Conservation (phyloP, 2,113 vertebrate genomes). For the Montifringilla adamsi region DNA sequence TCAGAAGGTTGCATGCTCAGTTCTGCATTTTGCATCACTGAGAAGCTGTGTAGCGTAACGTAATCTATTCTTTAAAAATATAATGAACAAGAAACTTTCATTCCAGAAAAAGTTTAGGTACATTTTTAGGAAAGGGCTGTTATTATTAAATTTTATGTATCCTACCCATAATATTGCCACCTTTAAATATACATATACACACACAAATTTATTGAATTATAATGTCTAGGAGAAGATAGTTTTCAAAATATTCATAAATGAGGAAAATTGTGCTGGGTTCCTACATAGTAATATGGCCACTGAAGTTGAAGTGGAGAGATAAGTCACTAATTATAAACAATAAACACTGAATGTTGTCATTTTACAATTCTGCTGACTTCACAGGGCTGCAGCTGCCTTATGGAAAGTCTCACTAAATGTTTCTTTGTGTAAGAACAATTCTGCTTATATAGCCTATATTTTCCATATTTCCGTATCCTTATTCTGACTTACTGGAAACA, state of each 20-base stretch:
- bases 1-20: not conserved
- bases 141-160: not conserved
- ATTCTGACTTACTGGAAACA: constrained; percentile 37
- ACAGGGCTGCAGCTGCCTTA: constrained; percentile 56
- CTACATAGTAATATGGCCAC: not conserved
- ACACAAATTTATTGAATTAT: not conserved
- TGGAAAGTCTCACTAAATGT: constrained; percentile 26
- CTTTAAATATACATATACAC: not conserved
- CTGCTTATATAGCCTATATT: constrained; percentile 17
- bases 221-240: constrained; percentile 11
- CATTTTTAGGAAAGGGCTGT: not conserved
- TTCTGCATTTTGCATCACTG: not conserved
- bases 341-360: constrained; percentile 38
- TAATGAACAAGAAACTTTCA: not conserved
- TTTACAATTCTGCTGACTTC: constrained; percentile 42
- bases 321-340: constrained; percentile 57
- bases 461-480: constrained; percentile 25
- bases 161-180: not conserved
- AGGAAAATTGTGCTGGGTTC: not conserved
- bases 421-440: constrained; percentile 57
- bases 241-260: constrained; percentile 42
- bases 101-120: not conserved
- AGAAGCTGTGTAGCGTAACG: not conserved
- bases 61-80: not conserved
- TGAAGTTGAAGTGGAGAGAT: not conserved